Evolutionary conservation across 1,140 invertebrate species (phyloP).

Genomic region (Papilio xuthus): DNA sequence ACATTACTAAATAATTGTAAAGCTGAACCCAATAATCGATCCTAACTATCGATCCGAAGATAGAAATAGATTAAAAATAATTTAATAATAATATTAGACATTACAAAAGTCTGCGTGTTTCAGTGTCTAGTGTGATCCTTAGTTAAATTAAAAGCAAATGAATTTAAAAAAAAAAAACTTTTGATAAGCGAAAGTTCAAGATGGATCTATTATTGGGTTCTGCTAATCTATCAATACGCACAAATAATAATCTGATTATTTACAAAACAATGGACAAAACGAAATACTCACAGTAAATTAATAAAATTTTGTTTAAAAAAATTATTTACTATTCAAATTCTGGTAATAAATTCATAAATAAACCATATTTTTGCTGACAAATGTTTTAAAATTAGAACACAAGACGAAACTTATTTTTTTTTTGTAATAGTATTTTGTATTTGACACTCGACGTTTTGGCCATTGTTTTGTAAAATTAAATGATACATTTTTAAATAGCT

Average conservation of each 20-base stretch:
- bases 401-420: too few relatives aligned
- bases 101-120: neutral
- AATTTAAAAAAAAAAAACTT: neutral
- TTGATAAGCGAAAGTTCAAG: neutral
- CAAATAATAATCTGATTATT: conserved; percentile 41
- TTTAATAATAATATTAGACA: too few relatives aligned
- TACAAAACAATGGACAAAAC: conserved; percentile 25
- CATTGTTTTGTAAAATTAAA: conserved; percentile 6
- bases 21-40: conserved; percentile 3
- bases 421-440: too few relatives aligned
- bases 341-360: too few relatives aligned
- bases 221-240: conserved; percentile 41
- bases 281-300: neutral
- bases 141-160: neutral
- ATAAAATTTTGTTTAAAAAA: neutral
- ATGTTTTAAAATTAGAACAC: too few relatives aligned
- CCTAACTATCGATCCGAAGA: neutral
- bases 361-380: too few relatives aligned
- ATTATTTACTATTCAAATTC: too few relatives aligned
- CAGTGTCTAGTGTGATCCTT: neutral
- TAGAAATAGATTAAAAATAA: too few relatives aligned
- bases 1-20: conserved; percentile 26
- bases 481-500: neutral
- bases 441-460: neutral
- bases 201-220: neutral